phyloP scores from a whole-genome alignment of 1,140 invertebrate species.

The Harlomillsia oculata region DNA sequence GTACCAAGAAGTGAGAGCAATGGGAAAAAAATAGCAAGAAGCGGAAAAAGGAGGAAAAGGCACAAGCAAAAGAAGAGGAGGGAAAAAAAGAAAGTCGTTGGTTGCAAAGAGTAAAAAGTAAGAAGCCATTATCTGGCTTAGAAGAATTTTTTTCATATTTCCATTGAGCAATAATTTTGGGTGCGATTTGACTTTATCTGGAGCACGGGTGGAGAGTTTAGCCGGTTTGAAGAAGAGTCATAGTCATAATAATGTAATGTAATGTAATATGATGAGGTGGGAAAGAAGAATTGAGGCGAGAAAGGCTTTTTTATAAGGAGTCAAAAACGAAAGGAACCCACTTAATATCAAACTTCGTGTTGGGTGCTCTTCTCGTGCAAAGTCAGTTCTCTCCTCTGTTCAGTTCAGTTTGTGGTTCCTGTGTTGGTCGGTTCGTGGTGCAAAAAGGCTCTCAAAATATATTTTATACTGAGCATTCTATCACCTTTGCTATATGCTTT shows the following conservation, averaged over 20 bases:
- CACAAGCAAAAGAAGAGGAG: neutral
- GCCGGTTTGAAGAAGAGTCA: conserved; percentile 19
- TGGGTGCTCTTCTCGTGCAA: too few species aligned
- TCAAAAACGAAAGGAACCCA: too few species aligned
- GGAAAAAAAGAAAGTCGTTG: neutral
- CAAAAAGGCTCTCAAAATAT: too few species aligned
- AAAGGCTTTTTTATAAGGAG: too few species aligned
- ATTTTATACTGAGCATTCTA: too few species aligned
- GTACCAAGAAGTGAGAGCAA: neutral
- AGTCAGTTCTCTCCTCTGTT: too few species aligned
- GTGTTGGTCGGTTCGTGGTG: too few species aligned
- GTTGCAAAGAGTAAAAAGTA: conserved; percentile 10
- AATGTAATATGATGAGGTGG: conserved; percentile 19
- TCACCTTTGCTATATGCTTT: too few species aligned
- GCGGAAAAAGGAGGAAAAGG: conserved; percentile 1
- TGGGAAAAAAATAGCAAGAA: neutral
- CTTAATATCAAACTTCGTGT: too few species aligned
- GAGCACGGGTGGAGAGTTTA: conserved; percentile 23
- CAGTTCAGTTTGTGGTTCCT: too few species aligned
- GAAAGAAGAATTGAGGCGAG: conserved; percentile 13
- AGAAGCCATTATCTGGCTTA: conserved; percentile 20
- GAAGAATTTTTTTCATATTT: conserved; percentile 26
- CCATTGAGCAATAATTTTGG: conserved; percentile 28
- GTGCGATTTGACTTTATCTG: conserved; percentile 30
- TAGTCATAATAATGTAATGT: conserved; percentile 19